phyloP scores from a whole-genome alignment of 2,797 vertebrate genomes.

The Staurois parvus region DNA sequence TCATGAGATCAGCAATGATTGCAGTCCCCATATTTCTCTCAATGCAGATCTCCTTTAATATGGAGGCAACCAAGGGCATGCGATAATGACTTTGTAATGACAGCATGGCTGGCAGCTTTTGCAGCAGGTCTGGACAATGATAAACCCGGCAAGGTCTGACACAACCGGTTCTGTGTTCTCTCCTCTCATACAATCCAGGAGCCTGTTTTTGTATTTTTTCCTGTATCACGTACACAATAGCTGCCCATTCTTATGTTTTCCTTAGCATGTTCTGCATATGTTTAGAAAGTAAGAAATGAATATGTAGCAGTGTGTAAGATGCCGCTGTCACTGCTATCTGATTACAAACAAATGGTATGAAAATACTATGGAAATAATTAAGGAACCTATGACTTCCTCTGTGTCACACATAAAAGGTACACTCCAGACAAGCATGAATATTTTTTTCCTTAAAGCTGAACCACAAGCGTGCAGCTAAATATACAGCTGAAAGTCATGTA shows the following conservation, averaged over 20 bases:
- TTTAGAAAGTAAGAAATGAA: background rate
- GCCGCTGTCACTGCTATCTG: background rate
- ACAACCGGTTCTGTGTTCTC: background rate
- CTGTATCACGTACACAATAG: background rate
- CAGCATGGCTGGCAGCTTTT: background rate
- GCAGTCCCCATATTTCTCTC: too few relatives aligned
- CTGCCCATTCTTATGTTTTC: background rate
- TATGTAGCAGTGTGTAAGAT: background rate
- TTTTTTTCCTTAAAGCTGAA: too few relatives aligned
- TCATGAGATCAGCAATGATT: too few relatives aligned
- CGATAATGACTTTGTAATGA: background rate
- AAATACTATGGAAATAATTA: background rate
- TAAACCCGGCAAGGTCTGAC: background rate
- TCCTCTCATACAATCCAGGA: background rate
- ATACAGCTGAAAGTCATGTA: too few relatives aligned
- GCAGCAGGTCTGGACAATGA: background rate
- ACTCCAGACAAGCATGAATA: too few relatives aligned
- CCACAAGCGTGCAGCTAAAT: too few relatives aligned
- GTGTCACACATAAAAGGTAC: background rate
- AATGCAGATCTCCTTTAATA: too few relatives aligned
- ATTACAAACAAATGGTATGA: background rate
- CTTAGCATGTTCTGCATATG: background rate
- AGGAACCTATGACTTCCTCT: background rate
- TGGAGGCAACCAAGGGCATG: too few relatives aligned
- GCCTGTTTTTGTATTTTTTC: background rate